Conservation (phyloP, 2,888 invertebrate species). For the Scaeva pyrastri region DNA sequence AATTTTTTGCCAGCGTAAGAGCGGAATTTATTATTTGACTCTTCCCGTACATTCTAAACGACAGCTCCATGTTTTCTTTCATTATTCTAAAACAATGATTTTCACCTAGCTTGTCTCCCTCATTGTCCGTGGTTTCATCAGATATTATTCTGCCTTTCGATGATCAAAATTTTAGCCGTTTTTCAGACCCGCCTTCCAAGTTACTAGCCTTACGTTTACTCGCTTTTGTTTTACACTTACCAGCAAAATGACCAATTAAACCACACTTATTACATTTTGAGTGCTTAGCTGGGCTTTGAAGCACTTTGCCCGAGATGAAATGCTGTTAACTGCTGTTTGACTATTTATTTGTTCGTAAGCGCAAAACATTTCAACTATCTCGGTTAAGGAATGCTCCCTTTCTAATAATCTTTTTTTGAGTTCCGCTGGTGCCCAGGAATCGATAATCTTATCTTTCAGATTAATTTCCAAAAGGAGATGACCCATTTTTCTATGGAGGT, state of each 20-base stretch:
- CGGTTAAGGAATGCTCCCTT: slow-evolving; percentile 55
- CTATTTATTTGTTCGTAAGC: slow-evolving; percentile 54
- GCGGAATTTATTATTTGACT: not conserved
- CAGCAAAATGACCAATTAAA: slow-evolving; percentile 54
- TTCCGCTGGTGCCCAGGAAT: slow-evolving; percentile 67
- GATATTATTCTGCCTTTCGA: too few species aligned
- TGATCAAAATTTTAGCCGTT: slow-evolving; percentile 28
- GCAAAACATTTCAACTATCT: slow-evolving; percentile 64
- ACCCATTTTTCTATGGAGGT: too few species aligned
- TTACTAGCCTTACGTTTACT: slow-evolving; percentile 39
- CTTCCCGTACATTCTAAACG: not conserved
- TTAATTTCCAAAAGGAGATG: slow-evolving; percentile 64
- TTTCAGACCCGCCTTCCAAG: slow-evolving; percentile 2
- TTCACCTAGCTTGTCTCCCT: slow-evolving; percentile 25
- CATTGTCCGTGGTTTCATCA: too few species aligned
- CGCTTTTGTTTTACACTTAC: slow-evolving; percentile 60
- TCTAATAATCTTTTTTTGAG: slow-evolving; percentile 74
- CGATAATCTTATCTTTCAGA: slow-evolving; percentile 71
- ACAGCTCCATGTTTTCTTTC: slow-evolving; percentile 4
- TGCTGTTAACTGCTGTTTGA: slow-evolving; percentile 64
- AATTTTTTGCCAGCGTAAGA: slow-evolving; percentile 16
- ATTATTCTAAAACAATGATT: not conserved
- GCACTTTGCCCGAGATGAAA: slow-evolving; percentile 30
- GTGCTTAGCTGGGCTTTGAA: slow-evolving; percentile 33
- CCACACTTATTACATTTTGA: slow-evolving; percentile 60